Base-by-base conservation (phyloP, 2,113 vertebrate genomes). In the Alexandromys fortis region DNA sequence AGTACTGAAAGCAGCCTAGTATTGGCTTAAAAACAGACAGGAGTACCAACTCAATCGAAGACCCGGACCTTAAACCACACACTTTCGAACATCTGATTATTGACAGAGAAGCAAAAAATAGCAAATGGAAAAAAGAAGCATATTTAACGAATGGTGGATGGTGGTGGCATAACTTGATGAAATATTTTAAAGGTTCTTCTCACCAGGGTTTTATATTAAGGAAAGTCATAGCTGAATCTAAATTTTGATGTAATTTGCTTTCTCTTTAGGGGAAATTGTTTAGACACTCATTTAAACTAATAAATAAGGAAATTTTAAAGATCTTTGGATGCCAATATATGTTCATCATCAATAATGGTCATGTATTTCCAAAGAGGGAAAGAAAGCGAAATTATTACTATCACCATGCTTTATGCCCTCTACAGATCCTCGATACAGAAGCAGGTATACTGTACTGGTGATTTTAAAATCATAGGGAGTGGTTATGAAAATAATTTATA, bases 231-330 rank as follows among this genome's bases (percentile, higher is more conserved):
- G 65, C 22, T 88, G n/a, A 76, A 92, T 77, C 86, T 85, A 5
- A 11, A 90, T 91, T 82, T 58, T 73, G 77, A n/a, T 78, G 58
- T 38, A 68, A 91, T 97, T 90, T 90, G 75, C 30, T 90, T 5
- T 89, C n/a, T 82, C 42, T 92, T 93, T 67, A 4, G 92, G 35
- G 22, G 92, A 91, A 61, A 87, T n/a, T 67, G 4, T 94, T 89
- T 94, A 28, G 19, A n/a, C 42, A 63, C 61, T 92, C 58, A 47
- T 49, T 63, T 33, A 58, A 35, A 55, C 35, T 21, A 67, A 28
- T 63, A 81, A 93, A 1, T 26, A 68, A n/a, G 45, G 90, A 82
- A 90, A 93, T 70, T 97, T 73, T 58, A 58, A 35, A 89, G 89
- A 78, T 67, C 12, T 95, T 4, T 2, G 21, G 0, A 8, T 55